These are phyloP conservation scores for Sceliomorpha sp. DNA, from an alignment of 2,888 invertebrate species.

Conservation along the genomic window DNA sequence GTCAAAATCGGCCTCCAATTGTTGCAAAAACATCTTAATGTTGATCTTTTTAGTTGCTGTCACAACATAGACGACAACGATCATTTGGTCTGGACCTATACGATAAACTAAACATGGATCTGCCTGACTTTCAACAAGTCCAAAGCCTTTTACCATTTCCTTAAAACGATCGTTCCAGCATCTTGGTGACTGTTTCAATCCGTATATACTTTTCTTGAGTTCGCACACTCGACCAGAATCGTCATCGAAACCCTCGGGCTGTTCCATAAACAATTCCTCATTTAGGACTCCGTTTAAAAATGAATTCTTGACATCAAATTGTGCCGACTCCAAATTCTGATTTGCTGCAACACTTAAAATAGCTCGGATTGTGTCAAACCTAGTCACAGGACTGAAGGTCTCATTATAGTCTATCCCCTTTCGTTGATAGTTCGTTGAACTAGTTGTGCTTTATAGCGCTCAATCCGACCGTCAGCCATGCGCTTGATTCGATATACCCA, in stretches of 20 bases:
- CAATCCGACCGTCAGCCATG: conserved; percentile 15
- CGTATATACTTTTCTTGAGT: too few relatives aligned
- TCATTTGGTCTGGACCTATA: conserved; percentile 1
- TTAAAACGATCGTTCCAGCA: conserved; percentile 35
- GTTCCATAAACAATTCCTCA: not conserved
- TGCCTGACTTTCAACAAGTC: conserved; percentile 24
- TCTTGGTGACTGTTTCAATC: conserved; percentile 10
- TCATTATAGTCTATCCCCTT: conserved; percentile 59
- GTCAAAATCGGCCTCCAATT: conserved; percentile 24
- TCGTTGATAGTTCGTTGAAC: conserved; percentile 53
- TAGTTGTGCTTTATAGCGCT: conserved; percentile 30
- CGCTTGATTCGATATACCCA: conserved; percentile 27
- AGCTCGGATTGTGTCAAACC: conserved; percentile 11
- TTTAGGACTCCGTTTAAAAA: not conserved
- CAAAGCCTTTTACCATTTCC: conserved; percentile 12
- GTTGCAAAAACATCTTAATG: conserved; percentile 13
- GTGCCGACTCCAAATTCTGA: not conserved
- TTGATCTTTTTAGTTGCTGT: conserved; percentile 16
- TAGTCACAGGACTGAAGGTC: conserved; percentile 58
- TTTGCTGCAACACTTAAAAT: conserved; percentile 22
- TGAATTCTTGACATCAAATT: not conserved
- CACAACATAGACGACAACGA: conserved; percentile 28
- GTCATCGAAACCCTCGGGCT: not conserved
- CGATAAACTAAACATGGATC: conserved; percentile 21
- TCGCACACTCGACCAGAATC: too few relatives aligned